Evolutionary conservation across 2,888 invertebrate species (phyloP), one percentile per base, ranked within the genome.

Genomic region (Cryptocephalus moraei): DNA sequence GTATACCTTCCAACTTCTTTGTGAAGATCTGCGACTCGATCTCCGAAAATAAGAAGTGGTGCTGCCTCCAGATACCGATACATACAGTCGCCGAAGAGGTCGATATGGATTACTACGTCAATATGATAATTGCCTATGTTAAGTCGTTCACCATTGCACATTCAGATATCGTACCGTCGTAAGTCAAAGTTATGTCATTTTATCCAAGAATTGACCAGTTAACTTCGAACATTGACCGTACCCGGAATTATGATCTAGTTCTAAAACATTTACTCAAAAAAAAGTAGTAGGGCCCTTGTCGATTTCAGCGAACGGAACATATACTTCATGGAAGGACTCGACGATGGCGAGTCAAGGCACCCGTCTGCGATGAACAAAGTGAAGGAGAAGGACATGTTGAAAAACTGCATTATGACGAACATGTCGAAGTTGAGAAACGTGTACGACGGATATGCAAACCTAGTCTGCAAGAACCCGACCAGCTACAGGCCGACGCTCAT

Each of bases 401-500:
- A 66, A 8, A 74, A 77, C 56, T 63, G 75, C 12, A 62, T 79
- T 4, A 68, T 63, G 39, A 69, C 67, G 47, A 73, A 76, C 54
- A 71, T 77, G 62, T 68, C 66, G 4, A 68, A 72, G 49, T 62
- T 80, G 46, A 73, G 70, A 50, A 60, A 66, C 45, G 73, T 79
- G 54, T 81, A 80, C 59, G 64, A 73, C 42, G 64, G 64, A 45
- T 80, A 79, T 58, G 73, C 78, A 1, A 72, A 68, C 1, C 67
- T 77, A 48, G 62, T 56, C 4, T 65, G 69, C 4, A 46, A 49
- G 3, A 9, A 44, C 52, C 61, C 66, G 52, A 65, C 72, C 9
- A 41, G 43, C 13, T 48, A 44, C 40, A 52, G 48, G 39, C 56
- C 59, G 1, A 52, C 75, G 32, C 60, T 80, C 55, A 74, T 74